Evolutionary conservation across 2,113 vertebrate species (phyloP), one percentile per base, ranked within the genome.

Genomic region (Tupaia chinensis): DNA sequence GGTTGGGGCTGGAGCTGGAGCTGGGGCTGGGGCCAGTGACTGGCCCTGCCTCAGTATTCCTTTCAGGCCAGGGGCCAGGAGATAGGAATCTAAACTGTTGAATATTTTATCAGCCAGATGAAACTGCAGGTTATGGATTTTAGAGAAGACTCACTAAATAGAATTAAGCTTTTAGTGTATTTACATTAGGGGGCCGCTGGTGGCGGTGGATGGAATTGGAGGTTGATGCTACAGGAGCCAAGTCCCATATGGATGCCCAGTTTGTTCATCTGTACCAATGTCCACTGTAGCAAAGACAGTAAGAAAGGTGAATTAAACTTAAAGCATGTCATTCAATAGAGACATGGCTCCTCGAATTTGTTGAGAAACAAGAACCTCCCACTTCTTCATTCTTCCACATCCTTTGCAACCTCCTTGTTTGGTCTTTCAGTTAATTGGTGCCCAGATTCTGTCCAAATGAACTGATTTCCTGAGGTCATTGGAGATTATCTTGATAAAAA

Each of bases 341-440:
- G 44, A 53, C 12, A 53, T 1, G 13, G 34, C 9, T 93, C 58
- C 87, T 86, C 29, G 80, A 19, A 78, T 53, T 7, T 44, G 25
- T 29, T 12, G 2, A 79, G 20, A 90, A 89, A 81, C 4, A 15
- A 74, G 25, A 69, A 25, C 2, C 16, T 89, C 44, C 72, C 53
- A 74, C 69, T 85, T 34, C 81, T 96, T 89, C 97, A 90, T 87
- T 68, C 29, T 53, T 34, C 53, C 9, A 2, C 3, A 58, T 91
- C 23, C 20, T 65, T 25, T 66, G 10, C 44, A 86, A 95, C 72
- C 27, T 22, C 20, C 56, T 56, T 77, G 20, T 61, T 17, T 22
- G 14, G 10, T 65, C 19, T 74, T 76, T 83, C 65, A 78, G 25
- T 25, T 73, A 58, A 73, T 81, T 66, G n/a, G 23, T 69, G 74